Base-by-base conservation (phyloP, 2,888 invertebrate genomes). In the Saturnia pavonia region DNA sequence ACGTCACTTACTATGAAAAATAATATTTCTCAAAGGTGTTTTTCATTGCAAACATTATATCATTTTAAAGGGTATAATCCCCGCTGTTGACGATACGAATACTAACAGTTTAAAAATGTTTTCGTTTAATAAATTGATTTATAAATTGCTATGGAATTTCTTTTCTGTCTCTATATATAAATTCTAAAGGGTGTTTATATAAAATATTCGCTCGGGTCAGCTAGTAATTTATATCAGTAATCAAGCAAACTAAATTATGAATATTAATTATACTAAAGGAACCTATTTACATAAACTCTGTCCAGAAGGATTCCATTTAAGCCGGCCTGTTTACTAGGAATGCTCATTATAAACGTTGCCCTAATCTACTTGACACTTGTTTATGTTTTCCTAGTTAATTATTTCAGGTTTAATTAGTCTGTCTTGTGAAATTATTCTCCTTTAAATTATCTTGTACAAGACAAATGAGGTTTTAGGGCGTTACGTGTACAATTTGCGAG, bases 351-450 rank as follows among this genome's bases (percentile, higher is more conserved):
- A 79, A 72, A 73, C 72, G 70, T 67, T 27, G 66, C 80, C 79
- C 81, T 75, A 76, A 79, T 80, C 77, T 78, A 77, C 75, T 77
- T 73, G 74, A 77, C 81, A 83, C 82, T 85, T 87, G 85, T 86
- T 87, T 85, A 85, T 87, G 85, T 86, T 85, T 85, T 80, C 80
- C 73, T 80, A 80, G 82, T 86, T 88, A 87, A 88, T 88, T 85
- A 87, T 87, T 87, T 86, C 78, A 81, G 83, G 84, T 86, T 84
- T 85, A 88, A 88, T 88, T 88, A 86, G 84, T 84, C 81, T 76
- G 81, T 85, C 83, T 85, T 79, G 78, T 73, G 75, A 85, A 88
- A 86, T 86, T 84, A 87, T 88, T 86, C 82, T 82, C 83, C 77
- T 77, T 79, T 89, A 88, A 88, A 88, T 88, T 86, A 87, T 86